Evolutionary conservation across 2,797 vertebrate species (phyloP), one percentile per base, ranked within the genome.

Genomic region (Pteronotus mesoamericanus): DNA sequence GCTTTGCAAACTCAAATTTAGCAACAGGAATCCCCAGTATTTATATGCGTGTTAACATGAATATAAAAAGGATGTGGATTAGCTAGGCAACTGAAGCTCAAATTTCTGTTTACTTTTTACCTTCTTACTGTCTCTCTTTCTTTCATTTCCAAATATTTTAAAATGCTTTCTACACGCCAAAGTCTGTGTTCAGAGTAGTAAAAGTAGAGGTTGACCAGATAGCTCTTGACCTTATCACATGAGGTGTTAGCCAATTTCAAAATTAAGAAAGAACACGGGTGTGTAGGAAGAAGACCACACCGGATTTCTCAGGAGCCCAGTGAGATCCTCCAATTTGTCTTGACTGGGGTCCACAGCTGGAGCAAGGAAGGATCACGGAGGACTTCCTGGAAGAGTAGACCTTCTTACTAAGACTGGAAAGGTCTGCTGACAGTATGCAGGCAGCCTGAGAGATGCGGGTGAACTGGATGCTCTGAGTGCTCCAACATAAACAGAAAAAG

Each of bases 1-100:
- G 95, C 61, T 90, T 92, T 96, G 61, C 93, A 61, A 93, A 90
- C 89, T 94, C 87, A 84, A 96, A 90, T 87, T 96, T 90, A 87
- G 93, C 74, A 83, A 89, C 0, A n/a, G 96, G 89, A 96, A 89
- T 96, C 92, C 89, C 94, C 87, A 64, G 88, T 79, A 95, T 94
- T 96, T 92, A 88, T 94, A 85, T 94, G 85, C 1, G 34, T 94
- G 92, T 96, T 97, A 94, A 92, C 85, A 86, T 34, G 87, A 95
- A 78, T 91, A 75, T 95, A 90, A 94, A 97, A 96, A 94, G 29
- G 21, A 68, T 42, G 64, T 11, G 7, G 74, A 85, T 71, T 57
- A 53, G n/a, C 48, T 42, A 74, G 26, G 87, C 51, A 68, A 92
- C 53, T 77, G 55, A 5, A 78, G 57, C 71, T 91, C 61, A 18